Evolutionary conservation across 92 coral and sea anemone genomes (phyloP).

Genomic region (Porites lobata): DNA sequence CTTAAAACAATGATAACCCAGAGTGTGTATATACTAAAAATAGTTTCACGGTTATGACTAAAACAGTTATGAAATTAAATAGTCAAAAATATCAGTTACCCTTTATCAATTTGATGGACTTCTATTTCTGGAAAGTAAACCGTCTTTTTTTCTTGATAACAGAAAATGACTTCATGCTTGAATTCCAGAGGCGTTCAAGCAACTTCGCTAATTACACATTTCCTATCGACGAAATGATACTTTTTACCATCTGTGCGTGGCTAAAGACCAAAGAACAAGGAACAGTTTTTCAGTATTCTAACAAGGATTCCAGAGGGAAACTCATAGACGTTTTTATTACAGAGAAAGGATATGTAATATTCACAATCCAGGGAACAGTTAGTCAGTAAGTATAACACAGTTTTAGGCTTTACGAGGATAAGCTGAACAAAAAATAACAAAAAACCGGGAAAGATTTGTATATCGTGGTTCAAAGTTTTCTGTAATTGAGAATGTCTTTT

Average conservation of each 20-base stretch:
- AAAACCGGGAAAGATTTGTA: too few relatives aligned
- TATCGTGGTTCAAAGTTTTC: too few relatives aligned
- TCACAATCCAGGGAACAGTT: neutral
- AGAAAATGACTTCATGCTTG: neutral
- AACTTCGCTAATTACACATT: neutral
- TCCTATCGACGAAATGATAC: neutral
- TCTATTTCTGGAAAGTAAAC: too few relatives aligned
- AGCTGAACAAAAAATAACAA: too few relatives aligned
- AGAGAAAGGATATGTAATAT: neutral
- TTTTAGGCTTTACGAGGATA: too few relatives aligned
- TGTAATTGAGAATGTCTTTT: too few relatives aligned
- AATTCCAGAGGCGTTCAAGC: neutral
- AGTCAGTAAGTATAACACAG: neutral
- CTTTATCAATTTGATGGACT: too few relatives aligned
- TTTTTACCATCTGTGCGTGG: neutral
- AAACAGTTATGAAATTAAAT: too few relatives aligned
- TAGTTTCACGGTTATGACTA: too few relatives aligned
- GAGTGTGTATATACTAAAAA: too few relatives aligned
- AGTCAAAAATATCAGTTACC: too few relatives aligned
- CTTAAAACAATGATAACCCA: too few relatives aligned
- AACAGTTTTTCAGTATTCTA: neutral
- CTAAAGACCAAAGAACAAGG: neutral
- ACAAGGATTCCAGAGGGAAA: neutral
- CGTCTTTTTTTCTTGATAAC: neutral
- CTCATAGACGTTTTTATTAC: neutral